Evolutionary conservation across 2,113 vertebrate genomes (phyloP).

Genomic region (Melanostigma gelatinosum): DNA sequence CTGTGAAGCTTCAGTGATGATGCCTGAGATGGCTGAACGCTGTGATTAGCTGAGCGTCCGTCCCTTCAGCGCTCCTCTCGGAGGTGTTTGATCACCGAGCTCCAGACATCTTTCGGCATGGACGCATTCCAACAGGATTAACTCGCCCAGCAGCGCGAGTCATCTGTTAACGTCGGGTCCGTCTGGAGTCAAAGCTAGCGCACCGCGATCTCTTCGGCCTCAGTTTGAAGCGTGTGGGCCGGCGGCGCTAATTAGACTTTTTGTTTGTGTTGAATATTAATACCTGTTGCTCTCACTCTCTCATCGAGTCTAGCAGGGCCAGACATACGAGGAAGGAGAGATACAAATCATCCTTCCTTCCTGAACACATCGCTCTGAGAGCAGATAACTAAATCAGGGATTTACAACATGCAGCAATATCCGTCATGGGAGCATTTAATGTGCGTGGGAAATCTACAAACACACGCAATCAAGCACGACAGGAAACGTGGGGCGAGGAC

Average conservation of each 20-base stretch:
- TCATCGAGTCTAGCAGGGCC: constrained; percentile 34
- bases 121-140: constrained; percentile 74
- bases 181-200: constrained; percentile 17
- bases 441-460: constrained; percentile 27
- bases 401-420: constrained; percentile 29
- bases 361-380: constrained; percentile 15
- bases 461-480: constrained; percentile 14
- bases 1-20: constrained; percentile 62
- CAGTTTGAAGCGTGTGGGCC: constrained; percentile 18
- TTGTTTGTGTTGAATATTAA: constrained; percentile 77
- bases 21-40: constrained; percentile 61
- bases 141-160: constrained; percentile 33
- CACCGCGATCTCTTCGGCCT: constrained; percentile 3
- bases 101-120: constrained; percentile 66
- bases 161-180: constrained; percentile 27
- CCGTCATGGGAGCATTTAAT: constrained; percentile 28
- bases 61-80: constrained; percentile 69
- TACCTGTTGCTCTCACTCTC: constrained; percentile 55
- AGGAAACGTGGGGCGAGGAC: constrained; percentile 25
- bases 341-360: constrained; percentile 37
- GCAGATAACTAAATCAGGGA: constrained; percentile 42
- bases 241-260: constrained; percentile 70
- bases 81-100: constrained; percentile 73
- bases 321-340: constrained; percentile 15
- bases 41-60: constrained; percentile 71